Percentiles rank a stretch among this genome's conserved stretches.
Evolutionary conservation across 2,888 invertebrate genomes (phyloP).

Genomic region (Erpobdella octoculata): DNA sequence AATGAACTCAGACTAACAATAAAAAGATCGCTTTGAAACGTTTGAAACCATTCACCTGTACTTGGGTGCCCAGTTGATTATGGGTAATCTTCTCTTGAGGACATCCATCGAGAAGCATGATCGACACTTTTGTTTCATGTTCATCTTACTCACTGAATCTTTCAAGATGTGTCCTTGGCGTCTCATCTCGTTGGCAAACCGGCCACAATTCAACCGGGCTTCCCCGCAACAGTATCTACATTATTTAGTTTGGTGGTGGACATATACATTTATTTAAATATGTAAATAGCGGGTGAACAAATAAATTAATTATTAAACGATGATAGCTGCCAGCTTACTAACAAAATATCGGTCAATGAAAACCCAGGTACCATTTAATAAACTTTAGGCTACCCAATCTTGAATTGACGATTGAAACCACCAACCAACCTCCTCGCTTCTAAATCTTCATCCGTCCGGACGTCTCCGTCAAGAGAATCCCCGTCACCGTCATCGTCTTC

Average conservation of each 20-base stretch:
- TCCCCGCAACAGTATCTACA: slow-evolving; percentile 26
- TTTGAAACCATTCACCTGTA: slow-evolving; percentile 27
- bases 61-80: slow-evolving; percentile 25
- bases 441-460: not conserved
- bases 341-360: not conserved
- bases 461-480: slow-evolving; percentile 24
- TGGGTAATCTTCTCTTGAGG: slow-evolving; percentile 16
- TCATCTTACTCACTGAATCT: not conserved
- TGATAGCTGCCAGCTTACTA: no score
- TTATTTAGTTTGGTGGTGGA: not conserved
- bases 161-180: slow-evolving; percentile 14
- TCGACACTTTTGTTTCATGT: not conserved
- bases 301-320: not conserved
- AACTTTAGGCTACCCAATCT: not conserved
- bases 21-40: no score
- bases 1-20: not conserved
- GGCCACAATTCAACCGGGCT: slow-evolving; percentile 10
- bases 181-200: slow-evolving; percentile 13
- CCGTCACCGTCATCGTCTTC: slow-evolving; percentile 17
- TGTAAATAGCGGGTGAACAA: not conserved
- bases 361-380: not conserved
- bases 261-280: not conserved
- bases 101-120: slow-evolving; percentile 18
- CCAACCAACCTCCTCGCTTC: slow-evolving; percentile 5
- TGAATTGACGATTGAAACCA: not conserved